These are phyloP conservation scores for Rhyzopertha dominica DNA, from an alignment of 1,140 invertebrate species.

Conservation along the genomic window DNA sequence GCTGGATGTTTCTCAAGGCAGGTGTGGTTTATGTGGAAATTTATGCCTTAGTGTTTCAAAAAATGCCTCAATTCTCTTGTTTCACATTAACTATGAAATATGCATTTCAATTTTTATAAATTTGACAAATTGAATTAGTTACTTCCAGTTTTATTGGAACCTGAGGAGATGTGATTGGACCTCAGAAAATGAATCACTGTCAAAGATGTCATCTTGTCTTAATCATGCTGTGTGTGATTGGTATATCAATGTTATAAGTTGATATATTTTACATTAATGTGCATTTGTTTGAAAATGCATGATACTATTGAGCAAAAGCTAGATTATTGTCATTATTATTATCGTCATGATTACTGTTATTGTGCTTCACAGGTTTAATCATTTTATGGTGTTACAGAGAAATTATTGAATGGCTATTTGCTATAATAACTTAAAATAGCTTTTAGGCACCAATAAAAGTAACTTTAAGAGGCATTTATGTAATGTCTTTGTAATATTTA, in stretches of 20 bases:
- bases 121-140: slow-evolving; percentile 28
- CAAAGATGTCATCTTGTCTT: slow-evolving; percentile 38
- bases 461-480: too few species aligned
- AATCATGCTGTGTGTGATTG: slow-evolving; percentile 49
- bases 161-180: too few species aligned
- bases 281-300: slow-evolving; percentile 47
- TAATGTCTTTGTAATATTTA: slow-evolving; percentile 22
- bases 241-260: slow-evolving; percentile 48
- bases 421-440: too few species aligned
- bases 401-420: too few species aligned
- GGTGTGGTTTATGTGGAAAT: too few species aligned
- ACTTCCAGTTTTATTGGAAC: slow-evolving; percentile 47
- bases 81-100: slow-evolving; percentile 29
- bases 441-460: too few species aligned
- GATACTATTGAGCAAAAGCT: slow-evolving; percentile 21
- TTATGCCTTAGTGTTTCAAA: too few species aligned
- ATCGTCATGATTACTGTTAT: slow-evolving; percentile 15
- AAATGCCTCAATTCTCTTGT: too few species aligned
- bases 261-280: slow-evolving; percentile 38
- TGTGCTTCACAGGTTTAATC: slow-evolving; percentile 15
- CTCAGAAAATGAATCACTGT: slow-evolving; percentile 25
- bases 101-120: slow-evolving; percentile 35
- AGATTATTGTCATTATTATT: slow-evolving; percentile 15
- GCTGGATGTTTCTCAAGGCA: too few species aligned
- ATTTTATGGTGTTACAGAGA: slow-evolving; percentile 20